phyloP scores from a whole-genome alignment of 2,888 invertebrate genomes.

The Osedax fenrisi region DNA sequence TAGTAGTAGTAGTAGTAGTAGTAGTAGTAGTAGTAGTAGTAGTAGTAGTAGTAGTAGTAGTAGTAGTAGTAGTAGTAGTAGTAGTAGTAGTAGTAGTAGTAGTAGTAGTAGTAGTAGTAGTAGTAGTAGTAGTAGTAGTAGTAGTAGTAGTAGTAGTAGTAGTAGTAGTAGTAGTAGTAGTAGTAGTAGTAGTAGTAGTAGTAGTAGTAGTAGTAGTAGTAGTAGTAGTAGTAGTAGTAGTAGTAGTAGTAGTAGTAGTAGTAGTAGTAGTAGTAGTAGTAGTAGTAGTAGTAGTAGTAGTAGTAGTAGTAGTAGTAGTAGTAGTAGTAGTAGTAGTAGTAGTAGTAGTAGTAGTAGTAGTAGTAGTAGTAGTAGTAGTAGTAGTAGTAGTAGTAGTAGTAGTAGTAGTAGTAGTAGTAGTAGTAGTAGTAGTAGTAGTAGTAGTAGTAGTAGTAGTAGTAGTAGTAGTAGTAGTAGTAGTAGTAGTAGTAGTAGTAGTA shows the following conservation, averaged over 20 bases:
- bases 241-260: constrained; percentile 2
- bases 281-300: constrained; percentile 1
- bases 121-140: constrained; percentile 10
- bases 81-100: constrained; percentile 5
- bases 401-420: no score
- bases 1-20: neutral
- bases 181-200: constrained; percentile 8
- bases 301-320: neutral
- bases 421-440: no score
- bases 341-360: neutral
- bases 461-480: no score
- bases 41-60: constrained; percentile 7
- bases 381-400: no score
- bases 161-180: constrained; percentile 8
- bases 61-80: constrained; percentile 11
- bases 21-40: constrained; percentile 5
- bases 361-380: neutral
- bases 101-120: constrained; percentile 4
- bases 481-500: no score
- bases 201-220: neutral
- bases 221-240: neutral
- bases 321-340: neutral
- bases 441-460: no score
- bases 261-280: neutral
- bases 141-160: constrained; percentile 7